These are phyloP conservation scores for Talpa occidentalis DNA, from an alignment of 2,113 vertebrate species.

Conservation along the genomic window DNA sequence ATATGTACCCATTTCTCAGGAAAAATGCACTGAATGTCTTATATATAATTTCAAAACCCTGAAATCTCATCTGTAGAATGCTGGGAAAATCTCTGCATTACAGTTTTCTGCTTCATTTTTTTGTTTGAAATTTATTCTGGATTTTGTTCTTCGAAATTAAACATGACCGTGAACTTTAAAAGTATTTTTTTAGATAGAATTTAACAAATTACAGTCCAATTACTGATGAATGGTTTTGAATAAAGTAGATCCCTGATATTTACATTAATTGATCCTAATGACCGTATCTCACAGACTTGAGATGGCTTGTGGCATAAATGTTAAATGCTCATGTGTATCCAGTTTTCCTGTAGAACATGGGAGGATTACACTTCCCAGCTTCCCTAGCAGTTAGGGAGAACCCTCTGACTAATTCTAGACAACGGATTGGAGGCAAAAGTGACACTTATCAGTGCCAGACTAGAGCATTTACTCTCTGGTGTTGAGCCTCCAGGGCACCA, in stretches of 20 bases:
- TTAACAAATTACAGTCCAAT: conserved; percentile 21
- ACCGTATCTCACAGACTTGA: neutral
- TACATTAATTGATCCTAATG: neutral
- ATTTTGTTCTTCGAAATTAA: conserved; percentile 53
- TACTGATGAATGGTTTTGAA: neutral
- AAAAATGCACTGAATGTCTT: conserved; percentile 11
- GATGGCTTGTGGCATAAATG: neutral
- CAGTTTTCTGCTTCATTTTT: neutral
- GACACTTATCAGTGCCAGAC: neutral
- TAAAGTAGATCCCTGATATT: conserved; percentile 8
- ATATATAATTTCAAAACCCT: neutral
- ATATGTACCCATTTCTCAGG: neutral
- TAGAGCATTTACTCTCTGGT: neutral
- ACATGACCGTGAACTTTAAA: conserved; percentile 16
- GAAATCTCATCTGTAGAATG: neutral
- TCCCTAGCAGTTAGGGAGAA: neutral
- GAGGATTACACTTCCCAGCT: conserved; percentile 27
- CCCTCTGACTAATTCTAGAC: neutral
- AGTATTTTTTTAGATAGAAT: neutral
- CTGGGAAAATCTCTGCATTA: neutral
- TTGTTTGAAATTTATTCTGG: conserved; percentile 20
- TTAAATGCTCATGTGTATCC: neutral
- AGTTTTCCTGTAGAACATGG: neutral
- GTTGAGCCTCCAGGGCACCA: neutral
- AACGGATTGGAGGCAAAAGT: neutral